Evolutionary conservation across 1,140 invertebrate species (phyloP).

Genomic region (Drosophila ambigua): DNA sequence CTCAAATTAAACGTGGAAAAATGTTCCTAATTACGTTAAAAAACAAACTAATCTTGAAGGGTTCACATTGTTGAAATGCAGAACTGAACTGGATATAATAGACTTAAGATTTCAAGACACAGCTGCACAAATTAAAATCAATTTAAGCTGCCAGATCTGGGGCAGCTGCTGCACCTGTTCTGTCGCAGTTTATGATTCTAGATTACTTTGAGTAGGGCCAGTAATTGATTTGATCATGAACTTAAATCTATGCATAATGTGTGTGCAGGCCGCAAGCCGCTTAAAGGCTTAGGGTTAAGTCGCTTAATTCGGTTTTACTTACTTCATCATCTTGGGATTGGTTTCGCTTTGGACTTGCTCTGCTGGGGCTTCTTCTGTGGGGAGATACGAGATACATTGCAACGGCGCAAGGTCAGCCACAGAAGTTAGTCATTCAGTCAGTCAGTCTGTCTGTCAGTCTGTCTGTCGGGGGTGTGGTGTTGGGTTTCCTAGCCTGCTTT

Average conservation of each 20-base stretch:
- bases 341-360: constrained; percentile 43
- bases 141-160: constrained; percentile 32
- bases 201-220: constrained; percentile 24
- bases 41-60: no score
- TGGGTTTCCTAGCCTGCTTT: constrained; percentile 36
- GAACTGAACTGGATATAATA: no score
- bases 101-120: not conserved
- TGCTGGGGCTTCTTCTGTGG: constrained; percentile 27
- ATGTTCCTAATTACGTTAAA: no score
- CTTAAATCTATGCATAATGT: constrained; percentile 50
- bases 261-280: constrained; percentile 26
- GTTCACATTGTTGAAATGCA: not conserved
- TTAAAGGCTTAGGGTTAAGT: constrained; percentile 32
- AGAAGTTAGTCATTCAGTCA: constrained; percentile 42
- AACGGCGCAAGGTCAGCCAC: constrained; percentile 65
- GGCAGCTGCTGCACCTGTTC: constrained; percentile 54
- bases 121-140: constrained; percentile 45
- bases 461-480: constrained; percentile 51
- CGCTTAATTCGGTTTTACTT: constrained; percentile 37
- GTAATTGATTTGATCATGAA: constrained; percentile 78
- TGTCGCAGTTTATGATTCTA: not conserved
- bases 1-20: no score
- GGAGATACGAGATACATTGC: constrained; percentile 30
- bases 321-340: constrained; percentile 50
- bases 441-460: not conserved